Percentiles rank a stretch among this genome's conserved stretches.
phyloP scores from a whole-genome alignment of 2,888 invertebrate species.

The Poecilobothrus nobilitatus region DNA sequence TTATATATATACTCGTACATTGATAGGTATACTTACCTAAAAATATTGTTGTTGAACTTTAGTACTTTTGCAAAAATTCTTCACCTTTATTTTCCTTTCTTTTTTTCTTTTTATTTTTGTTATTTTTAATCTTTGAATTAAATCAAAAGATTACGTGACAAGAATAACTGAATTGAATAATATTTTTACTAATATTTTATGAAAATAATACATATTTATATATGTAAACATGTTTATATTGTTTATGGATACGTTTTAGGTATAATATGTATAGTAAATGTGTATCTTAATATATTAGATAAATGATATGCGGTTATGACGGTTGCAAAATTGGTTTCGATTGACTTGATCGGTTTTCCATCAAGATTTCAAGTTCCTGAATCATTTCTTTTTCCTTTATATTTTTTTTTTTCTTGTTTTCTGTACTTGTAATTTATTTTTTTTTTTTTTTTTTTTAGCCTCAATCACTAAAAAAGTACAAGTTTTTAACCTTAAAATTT shows the following conservation, averaged over 20 bases:
- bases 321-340: slow-evolving; percentile 2
- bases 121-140: slow-evolving; percentile 9
- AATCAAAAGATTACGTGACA: slow-evolving; percentile 11
- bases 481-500: too few species aligned
- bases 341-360: background rate
- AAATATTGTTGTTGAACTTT: too few species aligned
- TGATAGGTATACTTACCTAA: too few species aligned
- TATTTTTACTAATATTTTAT: background rate
- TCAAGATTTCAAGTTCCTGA: background rate
- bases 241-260: background rate
- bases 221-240: too few species aligned
- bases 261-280: background rate
- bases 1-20: too few species aligned
- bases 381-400: too few species aligned
- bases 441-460: too few species aligned
- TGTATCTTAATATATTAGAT: background rate
- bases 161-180: slow-evolving; percentile 8
- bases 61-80: background rate
- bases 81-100: background rate
- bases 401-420: too few species aligned
- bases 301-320: background rate
- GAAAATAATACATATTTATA: too few species aligned
- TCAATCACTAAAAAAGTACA: too few species aligned
- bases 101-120: background rate
- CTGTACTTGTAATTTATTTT: too few species aligned